phyloP scores from a whole-genome alignment of 2,888 invertebrate species.

The Diaperis boleti region DNA sequence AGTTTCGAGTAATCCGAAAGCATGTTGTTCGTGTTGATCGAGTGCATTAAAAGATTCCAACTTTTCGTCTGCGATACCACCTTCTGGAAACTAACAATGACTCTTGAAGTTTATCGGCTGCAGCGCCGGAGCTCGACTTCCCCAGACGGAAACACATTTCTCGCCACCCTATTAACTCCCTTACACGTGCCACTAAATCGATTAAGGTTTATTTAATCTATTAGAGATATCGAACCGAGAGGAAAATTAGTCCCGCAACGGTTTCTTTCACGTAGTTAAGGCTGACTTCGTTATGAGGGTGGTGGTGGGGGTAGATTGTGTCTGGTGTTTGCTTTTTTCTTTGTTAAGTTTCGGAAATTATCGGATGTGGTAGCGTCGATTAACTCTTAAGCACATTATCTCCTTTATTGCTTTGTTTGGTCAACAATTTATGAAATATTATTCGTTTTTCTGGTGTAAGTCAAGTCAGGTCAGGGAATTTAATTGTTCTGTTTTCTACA shows the following conservation, averaged over 20 bases:
- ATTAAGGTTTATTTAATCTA: constrained; percentile 50
- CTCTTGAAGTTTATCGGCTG: constrained; percentile 39
- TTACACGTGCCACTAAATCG: constrained; percentile 49
- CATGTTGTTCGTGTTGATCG: constrained; percentile 15
- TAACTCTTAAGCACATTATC: too few relatives aligned
- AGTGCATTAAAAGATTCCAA: constrained; percentile 32
- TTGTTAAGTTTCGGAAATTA: too few relatives aligned
- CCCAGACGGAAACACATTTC: constrained; percentile 38
- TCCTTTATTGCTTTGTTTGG: too few relatives aligned
- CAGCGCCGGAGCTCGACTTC: constrained; percentile 13
- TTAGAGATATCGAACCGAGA: constrained; percentile 44
- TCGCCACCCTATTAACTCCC: constrained; percentile 45
- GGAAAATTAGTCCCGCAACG: constrained; percentile 35
- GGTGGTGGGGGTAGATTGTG: too few relatives aligned
- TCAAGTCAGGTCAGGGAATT: too few relatives aligned
- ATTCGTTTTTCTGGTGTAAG: too few relatives aligned
- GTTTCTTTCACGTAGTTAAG: constrained; percentile 25
- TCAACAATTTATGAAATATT: too few relatives aligned
- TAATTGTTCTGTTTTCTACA: too few relatives aligned
- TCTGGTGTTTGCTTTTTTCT: too few relatives aligned
- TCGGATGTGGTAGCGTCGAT: too few relatives aligned
- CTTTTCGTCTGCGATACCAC: constrained; percentile 33
- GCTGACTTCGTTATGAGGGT: constrained; percentile 13
- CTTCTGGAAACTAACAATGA: constrained; percentile 34
- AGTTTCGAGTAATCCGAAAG: constrained; percentile 45